A percentile compares a stretch with the other conserved stretches of the same genome.
Conservation (phyloP, 2,797 vertebrate genomes). For the Podargus strigoides region DNA sequence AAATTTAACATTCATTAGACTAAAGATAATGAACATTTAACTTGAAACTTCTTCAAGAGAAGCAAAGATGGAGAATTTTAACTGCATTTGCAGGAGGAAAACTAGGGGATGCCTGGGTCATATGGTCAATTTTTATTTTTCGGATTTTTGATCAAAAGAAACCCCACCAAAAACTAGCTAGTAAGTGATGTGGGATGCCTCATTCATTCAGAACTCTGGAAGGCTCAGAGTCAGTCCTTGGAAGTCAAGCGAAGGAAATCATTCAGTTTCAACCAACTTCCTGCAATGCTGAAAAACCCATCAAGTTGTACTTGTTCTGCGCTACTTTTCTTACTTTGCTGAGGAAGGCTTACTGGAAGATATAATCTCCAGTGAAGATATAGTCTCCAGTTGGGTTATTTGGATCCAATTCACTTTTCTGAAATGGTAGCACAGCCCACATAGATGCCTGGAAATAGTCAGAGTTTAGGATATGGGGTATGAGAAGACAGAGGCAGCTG, state of each 20-base stretch:
- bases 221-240: neutral
- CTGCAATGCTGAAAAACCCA: neutral
- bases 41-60: neutral
- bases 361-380: no score
- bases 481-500: neutral
- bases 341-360: neutral
- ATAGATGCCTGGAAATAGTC: neutral
- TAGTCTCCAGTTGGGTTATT: neutral
- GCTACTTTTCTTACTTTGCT: neutral
- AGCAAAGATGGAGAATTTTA: neutral
- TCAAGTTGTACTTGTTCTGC: neutral
- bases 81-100: neutral
- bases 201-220: neutral
- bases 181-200: neutral
- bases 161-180: neutral
- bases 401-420: neutral
- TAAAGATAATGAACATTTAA: neutral
- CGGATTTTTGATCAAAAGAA: neutral
- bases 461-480: neutral
- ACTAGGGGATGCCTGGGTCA: neutral
- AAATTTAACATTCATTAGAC: neutral
- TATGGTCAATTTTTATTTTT: neutral
- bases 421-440: neutral
- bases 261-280: neutral
- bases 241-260: neutral